Evolutionary conservation across 2,113 vertebrate genomes (phyloP).

Genomic region (human (Homo sapiens)): GRCh38 chr5:178137501-178138000

Average conservation of each 20-base stretch:
- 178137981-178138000: neutral
- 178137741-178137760: neutral
- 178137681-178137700: no score
- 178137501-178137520: no score
- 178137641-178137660: no score
- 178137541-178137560: no score
- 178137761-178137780: neutral
- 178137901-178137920: neutral
- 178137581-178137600: no score
- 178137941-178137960: neutral
- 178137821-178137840: neutral
- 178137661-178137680: no score
- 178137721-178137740: neutral
- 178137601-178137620: no score
- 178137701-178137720: neutral
- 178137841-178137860: conserved; percentile 25
- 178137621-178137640: no score
- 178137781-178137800: neutral
- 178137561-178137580: no score
- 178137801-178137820: neutral
- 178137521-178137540: no score
- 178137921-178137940: neutral
- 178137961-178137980: neutral
- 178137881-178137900: neutral
- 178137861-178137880: neutral